Percentiles rank a stretch among this genome's conserved stretches.
phyloP scores from a whole-genome alignment of 2,888 invertebrate species.

The Drosophila merina region DNA sequence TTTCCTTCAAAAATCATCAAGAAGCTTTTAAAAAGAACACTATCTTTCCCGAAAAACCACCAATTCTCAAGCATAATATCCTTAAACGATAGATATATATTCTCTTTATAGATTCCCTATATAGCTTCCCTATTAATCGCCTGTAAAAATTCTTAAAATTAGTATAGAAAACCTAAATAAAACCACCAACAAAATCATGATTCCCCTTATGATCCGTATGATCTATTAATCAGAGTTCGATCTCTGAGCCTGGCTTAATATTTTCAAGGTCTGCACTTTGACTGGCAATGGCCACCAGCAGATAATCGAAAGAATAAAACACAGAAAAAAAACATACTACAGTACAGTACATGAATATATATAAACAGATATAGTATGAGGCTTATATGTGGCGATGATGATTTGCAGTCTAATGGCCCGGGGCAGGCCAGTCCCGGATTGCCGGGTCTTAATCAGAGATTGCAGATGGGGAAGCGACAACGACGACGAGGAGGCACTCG shows the following conservation, averaged over 20 bases:
- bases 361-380: background rate
- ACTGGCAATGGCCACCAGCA: conserved; percentile 44
- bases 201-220: background rate
- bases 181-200: background rate
- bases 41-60: no score
- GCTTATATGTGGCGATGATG: conserved; percentile 41
- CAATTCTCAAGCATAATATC: no score
- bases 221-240: conserved; percentile 18
- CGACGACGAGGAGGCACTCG: conserved; percentile 25
- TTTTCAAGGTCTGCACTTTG: conserved; percentile 46
- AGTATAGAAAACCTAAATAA: background rate
- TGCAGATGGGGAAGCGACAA: conserved; percentile 48
- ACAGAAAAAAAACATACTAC: conserved; percentile 6
- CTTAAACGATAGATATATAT: no score
- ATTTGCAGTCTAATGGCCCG: conserved; percentile 51
- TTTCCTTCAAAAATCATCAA: no score
- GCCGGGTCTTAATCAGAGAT: conserved; percentile 48
- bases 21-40: no score
- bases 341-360: no score
- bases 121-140: background rate
- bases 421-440: conserved; percentile 29
- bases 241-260: conserved; percentile 17
- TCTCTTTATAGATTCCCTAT: background rate
- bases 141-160: no score
- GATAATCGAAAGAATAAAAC: conserved; percentile 30